These are phyloP conservation scores for Semnornis frantzii DNA, from an alignment of 2,113 vertebrate species.

Conservation along the genomic window DNA sequence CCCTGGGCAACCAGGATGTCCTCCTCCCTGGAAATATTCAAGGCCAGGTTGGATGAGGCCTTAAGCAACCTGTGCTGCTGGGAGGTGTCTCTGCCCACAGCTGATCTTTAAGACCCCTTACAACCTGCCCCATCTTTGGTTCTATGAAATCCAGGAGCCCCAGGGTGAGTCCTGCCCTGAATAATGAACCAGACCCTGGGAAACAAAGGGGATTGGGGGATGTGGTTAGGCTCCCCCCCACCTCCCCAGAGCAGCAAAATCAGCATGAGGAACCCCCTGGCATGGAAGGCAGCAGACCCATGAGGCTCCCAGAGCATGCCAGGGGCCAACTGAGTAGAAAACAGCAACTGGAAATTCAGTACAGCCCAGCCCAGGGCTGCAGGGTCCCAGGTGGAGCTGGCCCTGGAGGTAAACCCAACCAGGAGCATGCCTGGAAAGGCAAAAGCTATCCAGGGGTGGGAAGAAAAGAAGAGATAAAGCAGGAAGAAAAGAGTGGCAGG, in stretches of 20 bases:
- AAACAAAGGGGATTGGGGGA: constrained; percentile 17
- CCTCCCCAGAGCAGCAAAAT: not conserved
- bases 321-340: not conserved
- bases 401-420: not conserved
- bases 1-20: too few relatives aligned
- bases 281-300: not conserved
- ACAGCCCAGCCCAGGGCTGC: not conserved
- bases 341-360: not conserved
- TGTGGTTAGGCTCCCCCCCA: fast-evolving
- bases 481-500: not conserved
- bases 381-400: not conserved
- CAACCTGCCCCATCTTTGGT: too few relatives aligned
- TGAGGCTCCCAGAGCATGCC: not conserved
- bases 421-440: not conserved
- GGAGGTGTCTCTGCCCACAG: too few relatives aligned
- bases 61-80: too few relatives aligned
- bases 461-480: not conserved
- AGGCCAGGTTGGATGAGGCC: too few relatives aligned
- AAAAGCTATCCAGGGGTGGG: fast-evolving
- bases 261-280: not conserved
- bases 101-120: too few relatives aligned
- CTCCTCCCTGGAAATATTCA: too few relatives aligned
- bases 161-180: not conserved
- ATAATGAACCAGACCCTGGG: constrained; percentile 11
- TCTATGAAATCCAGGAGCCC: too few relatives aligned